phyloP scores from a whole-genome alignment of 2,888 invertebrate species.

The Drosophila nr. perissopoda region DNA sequence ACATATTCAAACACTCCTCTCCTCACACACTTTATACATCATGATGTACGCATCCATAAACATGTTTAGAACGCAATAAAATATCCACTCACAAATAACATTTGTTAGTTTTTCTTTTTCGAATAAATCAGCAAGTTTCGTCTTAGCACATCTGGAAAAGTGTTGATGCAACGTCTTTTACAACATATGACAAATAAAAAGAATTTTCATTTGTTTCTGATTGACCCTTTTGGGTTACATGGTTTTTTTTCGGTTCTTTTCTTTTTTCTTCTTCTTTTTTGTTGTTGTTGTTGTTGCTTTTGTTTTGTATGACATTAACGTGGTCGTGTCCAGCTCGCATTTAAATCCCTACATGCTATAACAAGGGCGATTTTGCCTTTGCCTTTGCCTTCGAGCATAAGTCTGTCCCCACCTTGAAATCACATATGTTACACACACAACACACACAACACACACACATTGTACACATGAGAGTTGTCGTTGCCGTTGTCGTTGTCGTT shows the following conservation, averaged over 20 bases:
- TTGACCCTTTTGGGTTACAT: constrained; percentile 45
- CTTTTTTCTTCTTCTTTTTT: constrained; percentile 3
- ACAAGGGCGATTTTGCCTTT: not conserved
- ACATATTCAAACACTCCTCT: not conserved
- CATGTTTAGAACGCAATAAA: constrained; percentile 1
- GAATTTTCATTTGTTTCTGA: constrained; percentile 41
- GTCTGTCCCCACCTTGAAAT: constrained; percentile 25
- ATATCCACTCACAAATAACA: not conserved
- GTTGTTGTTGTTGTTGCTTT: too few relatives aligned
- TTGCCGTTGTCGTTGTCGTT: constrained; percentile 6
- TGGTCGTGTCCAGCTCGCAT: constrained; percentile 32
- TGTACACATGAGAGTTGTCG: constrained; percentile 42
- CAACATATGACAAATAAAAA: constrained; percentile 15
- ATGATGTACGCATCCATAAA: not conserved
- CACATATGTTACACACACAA: constrained; percentile 46
- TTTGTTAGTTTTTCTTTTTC: constrained; percentile 9
- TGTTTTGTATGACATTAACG: constrained; percentile 29
- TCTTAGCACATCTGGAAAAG: constrained; percentile 23
- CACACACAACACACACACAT: constrained; percentile 6
- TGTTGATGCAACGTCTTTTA: constrained; percentile 33
- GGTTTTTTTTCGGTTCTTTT: not conserved
- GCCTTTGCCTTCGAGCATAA: constrained; percentile 4
- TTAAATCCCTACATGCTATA: constrained; percentile 25
- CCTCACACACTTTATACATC: not conserved
- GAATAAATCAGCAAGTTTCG: constrained; percentile 32